Evolutionary conservation across 2,797 vertebrate species (phyloP).

Genomic region (Tamandua tetradactyla): DNA sequence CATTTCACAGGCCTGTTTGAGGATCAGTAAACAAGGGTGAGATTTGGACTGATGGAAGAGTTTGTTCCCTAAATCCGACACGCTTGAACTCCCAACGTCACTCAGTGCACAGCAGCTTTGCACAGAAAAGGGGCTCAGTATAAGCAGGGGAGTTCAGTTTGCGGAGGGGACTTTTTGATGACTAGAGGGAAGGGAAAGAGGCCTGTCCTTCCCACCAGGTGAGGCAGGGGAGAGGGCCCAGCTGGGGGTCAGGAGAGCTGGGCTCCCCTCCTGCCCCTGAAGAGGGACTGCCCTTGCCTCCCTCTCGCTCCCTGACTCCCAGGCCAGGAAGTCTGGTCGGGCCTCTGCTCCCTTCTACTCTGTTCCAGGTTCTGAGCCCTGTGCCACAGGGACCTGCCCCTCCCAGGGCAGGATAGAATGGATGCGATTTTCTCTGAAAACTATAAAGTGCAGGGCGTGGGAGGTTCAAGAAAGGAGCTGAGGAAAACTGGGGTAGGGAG

Average conservation of each 20-base stretch:
- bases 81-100: background rate
- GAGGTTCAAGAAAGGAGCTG: background rate
- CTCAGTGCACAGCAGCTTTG: background rate
- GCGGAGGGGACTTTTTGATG: background rate
- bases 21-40: background rate
- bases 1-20: background rate
- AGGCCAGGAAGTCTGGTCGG: background rate
- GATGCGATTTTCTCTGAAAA: background rate
- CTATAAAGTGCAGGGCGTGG: background rate
- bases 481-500: background rate
- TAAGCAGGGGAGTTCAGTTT: background rate
- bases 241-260: background rate
- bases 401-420: background rate
- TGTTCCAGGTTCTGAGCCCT: conserved; percentile 20
- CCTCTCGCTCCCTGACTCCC: background rate
- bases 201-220: background rate
- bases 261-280: background rate
- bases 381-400: background rate
- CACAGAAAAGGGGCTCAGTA: background rate
- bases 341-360: background rate
- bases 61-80: background rate
- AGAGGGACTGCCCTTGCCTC: background rate
- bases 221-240: background rate
- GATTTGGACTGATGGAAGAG: background rate
- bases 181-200: background rate